Conservation (phyloP, 1,140 invertebrate genomes). For the Drosophila sucinea region DNA sequence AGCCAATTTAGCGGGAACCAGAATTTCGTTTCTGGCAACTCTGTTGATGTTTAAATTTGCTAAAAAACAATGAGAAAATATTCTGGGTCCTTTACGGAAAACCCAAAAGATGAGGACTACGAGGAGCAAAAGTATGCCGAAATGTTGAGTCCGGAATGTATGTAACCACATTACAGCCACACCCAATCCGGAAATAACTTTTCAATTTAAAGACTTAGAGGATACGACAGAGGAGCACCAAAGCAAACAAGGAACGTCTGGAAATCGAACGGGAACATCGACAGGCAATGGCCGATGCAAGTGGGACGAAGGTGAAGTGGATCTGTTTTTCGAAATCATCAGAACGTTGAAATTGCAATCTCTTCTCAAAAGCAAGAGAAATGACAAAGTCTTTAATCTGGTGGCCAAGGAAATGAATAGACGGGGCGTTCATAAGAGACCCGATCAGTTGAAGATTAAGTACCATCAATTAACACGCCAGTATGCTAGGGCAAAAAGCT, state of each 20-base stretch:
- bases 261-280: background rate
- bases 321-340: conserved; percentile 42
- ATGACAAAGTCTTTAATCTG: conserved; percentile 55
- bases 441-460: conserved; percentile 52
- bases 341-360: conserved; percentile 41
- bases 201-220: background rate
- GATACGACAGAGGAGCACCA: conserved; percentile 14
- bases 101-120: conserved; percentile 22
- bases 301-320: conserved; percentile 49
- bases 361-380: conserved; percentile 31
- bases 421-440: conserved; percentile 27
- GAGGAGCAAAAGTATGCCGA: conserved; percentile 53
- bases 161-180: background rate
- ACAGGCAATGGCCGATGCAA: conserved; percentile 5
- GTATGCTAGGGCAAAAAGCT: conserved; percentile 30
- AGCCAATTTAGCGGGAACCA: background rate
- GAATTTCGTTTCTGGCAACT: background rate
- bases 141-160: conserved; percentile 34
- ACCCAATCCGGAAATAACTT: background rate
- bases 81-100: background rate
- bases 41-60: background rate
- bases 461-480: conserved; percentile 45
- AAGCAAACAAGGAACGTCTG: background rate
- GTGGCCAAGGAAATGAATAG: conserved; percentile 50
- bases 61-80: conserved; percentile 19